These are phyloP conservation scores for Pristiophorus japonicus DNA, from an alignment of 2,113 vertebrate genomes.

Conservation along the genomic window DNA sequence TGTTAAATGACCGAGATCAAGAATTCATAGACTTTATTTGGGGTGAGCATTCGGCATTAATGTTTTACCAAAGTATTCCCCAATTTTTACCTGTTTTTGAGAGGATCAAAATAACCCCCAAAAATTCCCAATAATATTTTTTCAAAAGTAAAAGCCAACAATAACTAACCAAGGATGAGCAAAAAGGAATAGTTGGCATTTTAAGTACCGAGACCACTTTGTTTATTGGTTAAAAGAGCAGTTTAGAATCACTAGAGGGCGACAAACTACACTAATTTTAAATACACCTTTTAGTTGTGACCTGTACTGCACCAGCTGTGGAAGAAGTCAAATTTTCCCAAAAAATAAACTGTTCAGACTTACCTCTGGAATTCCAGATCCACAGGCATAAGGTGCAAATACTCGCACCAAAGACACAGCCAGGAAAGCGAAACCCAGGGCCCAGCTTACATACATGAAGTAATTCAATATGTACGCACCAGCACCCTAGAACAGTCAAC, in stretches of 20 bases:
- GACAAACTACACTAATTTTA: background rate
- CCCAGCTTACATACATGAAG: conserved; percentile 83
- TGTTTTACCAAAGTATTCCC: background rate
- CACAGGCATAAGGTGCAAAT: conserved; percentile 91
- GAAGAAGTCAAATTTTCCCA: background rate
- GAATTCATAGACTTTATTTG: too few species aligned
- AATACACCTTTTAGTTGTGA: background rate
- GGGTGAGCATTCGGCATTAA: background rate
- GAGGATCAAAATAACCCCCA: background rate
- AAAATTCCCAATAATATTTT: background rate
- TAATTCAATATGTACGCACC: conserved; percentile 81
- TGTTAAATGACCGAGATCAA: too few species aligned
- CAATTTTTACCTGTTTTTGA: background rate
- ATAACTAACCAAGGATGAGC: background rate
- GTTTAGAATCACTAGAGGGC: background rate
- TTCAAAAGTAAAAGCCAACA: background rate
- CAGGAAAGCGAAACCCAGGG: conserved; percentile 83
- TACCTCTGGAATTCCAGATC: conserved; percentile 95
- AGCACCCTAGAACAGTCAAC: conserved; percentile 61
- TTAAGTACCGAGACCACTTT: background rate
- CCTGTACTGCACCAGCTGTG: background rate
- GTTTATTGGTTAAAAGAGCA: background rate
- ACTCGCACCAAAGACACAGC: conserved; percentile 79
- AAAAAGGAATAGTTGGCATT: background rate
- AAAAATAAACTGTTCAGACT: conserved; percentile 43